A percentile compares a stretch with the other conserved stretches of the same genome.
These are phyloP conservation scores for Tokudaia muenninki DNA, from an alignment of 2,797 vertebrate species.

Conservation along the genomic window DNA sequence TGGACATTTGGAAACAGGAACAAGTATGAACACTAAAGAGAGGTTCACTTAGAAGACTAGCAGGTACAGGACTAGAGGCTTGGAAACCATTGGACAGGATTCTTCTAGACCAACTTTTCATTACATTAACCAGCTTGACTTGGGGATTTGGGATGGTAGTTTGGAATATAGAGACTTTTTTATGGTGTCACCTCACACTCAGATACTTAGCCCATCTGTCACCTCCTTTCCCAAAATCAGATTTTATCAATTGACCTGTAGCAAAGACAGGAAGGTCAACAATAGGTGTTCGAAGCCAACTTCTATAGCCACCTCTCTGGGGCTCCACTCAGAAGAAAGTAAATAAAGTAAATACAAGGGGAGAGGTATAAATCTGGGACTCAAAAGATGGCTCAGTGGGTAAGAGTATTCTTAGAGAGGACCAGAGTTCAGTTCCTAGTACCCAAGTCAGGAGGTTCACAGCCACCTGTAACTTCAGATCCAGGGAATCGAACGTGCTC, in stretches of 20 bases:
- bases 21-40: background rate
- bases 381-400: background rate
- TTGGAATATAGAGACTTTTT: background rate
- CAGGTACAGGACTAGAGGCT: background rate
- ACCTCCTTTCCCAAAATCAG: background rate
- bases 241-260: background rate
- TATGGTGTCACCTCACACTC: background rate
- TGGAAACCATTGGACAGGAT: background rate
- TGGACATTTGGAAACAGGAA: background rate
- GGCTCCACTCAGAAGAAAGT: too few species aligned
- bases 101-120: background rate
- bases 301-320: too few species aligned
- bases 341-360: background rate
- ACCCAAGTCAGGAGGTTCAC: background rate
- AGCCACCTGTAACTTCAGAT: background rate
- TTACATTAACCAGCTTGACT: background rate
- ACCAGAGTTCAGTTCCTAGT: background rate
- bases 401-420: background rate
- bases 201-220: too few species aligned
- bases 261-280: background rate
- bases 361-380: background rate
- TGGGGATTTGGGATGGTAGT: background rate
- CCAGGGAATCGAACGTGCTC: background rate
- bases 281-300: background rate
- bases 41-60: slow-evolving; percentile 15